Evolutionary conservation across 2,113 vertebrate species (phyloP).

Genomic region (Leucosticte australis): DNA sequence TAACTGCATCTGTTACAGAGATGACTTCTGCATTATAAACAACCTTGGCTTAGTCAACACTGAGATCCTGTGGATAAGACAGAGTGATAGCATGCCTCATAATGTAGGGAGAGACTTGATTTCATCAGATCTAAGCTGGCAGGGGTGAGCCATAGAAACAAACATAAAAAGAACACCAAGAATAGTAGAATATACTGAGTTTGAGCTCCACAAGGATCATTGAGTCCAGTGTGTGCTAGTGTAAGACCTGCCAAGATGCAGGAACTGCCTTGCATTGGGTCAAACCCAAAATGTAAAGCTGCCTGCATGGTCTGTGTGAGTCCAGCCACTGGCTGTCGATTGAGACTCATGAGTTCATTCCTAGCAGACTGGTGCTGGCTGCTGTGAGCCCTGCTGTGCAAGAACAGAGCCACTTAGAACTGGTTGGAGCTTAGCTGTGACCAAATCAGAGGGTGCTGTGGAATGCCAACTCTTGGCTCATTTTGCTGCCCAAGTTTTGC

Average conservation of each 20-base stretch:
- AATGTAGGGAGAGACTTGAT: not conserved
- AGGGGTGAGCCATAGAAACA: not conserved
- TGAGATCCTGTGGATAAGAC: not conserved
- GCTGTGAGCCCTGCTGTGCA: not conserved
- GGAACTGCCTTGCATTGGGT: not conserved
- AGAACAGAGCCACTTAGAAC: not conserved
- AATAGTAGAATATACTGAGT: fast-evolving
- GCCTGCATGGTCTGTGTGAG: not conserved
- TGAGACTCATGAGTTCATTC: not conserved
- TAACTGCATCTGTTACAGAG: not conserved
- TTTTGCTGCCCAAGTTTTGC: not conserved
- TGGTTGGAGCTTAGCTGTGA: not conserved
- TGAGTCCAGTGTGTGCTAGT: not conserved
- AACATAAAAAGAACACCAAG: not conserved
- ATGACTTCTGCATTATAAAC: not conserved
- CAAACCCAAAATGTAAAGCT: not conserved
- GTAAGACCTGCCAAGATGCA: not conserved
- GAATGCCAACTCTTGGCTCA: not conserved
- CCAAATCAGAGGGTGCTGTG: not conserved
- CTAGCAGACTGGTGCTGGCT: not conserved
- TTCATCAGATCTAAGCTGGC: not conserved
- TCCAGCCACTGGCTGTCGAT: not conserved
- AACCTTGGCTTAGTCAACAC: not conserved
- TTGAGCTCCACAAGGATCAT: not conserved
- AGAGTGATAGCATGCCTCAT: not conserved